Evolutionary conservation across 92 coral and sea anemone species (phyloP), one percentile per base, ranked within the genome.

Genomic region (Palythoa grandis): DNA sequence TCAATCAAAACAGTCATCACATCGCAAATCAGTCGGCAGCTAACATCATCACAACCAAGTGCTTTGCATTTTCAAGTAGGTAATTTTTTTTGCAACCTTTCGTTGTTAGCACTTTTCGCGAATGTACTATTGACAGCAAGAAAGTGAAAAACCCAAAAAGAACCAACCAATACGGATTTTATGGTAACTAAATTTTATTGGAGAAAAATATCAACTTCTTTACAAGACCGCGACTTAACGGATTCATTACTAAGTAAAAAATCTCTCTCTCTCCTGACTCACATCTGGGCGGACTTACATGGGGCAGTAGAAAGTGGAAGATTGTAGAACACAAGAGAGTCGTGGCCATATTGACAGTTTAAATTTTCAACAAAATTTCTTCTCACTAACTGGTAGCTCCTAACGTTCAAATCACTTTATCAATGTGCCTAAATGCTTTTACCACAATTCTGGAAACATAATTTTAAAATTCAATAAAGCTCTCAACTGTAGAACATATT

Each of bases 201-300:
- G 74, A 68, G 40, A 80, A 80, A 80, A 80, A 80, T 80, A 80
- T 43, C 40, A 66, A 65, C 72, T 79, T 79, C 73, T 61, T 63
- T 79, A 79, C 84, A 79, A 22, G 56, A 79, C 57, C 35, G 35
- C 50, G 50, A 43, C 60, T 68, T 13, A 65, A 12, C 14, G 11
- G 24, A 11, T 79, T 11, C 52, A 40, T 40, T 79, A 19, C 50
- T 47, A 79, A 9, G 60, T 80, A 68, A 43, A 66, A 80, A 80
- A 61, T 17, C 40, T 35, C 43, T 14, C 7, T 3, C 43, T 47
- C 39, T 16, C 22, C 22, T 25, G 39, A 47, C 14, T 23, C 40
- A 48, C 25, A 38, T 74, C 16, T 4, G 7, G 37, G 8, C 20
- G 8, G 25, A 4, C 69, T 22, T 63, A n/a, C 20, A 19, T 20